phyloP scores from a whole-genome alignment of 64 coral and sea anemone genomes.

The Hydrozoanthus tunicans region DNA sequence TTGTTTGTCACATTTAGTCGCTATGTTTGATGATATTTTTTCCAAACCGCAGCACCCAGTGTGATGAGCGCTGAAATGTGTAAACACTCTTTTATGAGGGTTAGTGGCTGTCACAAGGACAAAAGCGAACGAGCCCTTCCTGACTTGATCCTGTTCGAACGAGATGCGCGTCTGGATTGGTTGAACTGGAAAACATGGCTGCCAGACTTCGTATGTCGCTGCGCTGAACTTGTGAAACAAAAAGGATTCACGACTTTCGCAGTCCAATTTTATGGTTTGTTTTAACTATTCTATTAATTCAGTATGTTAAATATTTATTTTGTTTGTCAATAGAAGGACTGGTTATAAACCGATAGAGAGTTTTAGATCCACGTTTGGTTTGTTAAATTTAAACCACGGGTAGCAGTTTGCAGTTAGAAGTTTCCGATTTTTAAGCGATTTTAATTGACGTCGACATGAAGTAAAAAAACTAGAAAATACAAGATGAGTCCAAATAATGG shows the following conservation, averaged over 20 bases:
- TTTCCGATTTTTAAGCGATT: background rate
- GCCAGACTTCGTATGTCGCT: conserved; percentile 40
- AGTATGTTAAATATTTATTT: too few species aligned
- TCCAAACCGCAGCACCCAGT: background rate
- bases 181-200: conserved; percentile 43
- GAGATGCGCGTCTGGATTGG: background rate
- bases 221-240: conserved; percentile 32
- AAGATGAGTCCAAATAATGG: too few species aligned
- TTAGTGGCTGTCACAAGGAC: conserved; percentile 4
- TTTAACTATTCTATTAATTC: background rate
- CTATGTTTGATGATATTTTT: too few species aligned
- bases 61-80: background rate
- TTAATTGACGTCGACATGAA: too few species aligned
- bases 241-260: conserved; percentile 25
- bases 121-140: background rate
- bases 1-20: too few species aligned
- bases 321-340: too few species aligned
- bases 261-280: conserved; percentile 50
- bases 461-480: too few species aligned
- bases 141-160: conserved; percentile 20
- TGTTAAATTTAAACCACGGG: background rate
- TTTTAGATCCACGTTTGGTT: background rate
- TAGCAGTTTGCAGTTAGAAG: background rate
- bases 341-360: background rate
- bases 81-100: conserved; percentile 30